Base-by-base conservation (phyloP, 2,797 vertebrate species). In the Oreochromis mossambicus region DNA sequence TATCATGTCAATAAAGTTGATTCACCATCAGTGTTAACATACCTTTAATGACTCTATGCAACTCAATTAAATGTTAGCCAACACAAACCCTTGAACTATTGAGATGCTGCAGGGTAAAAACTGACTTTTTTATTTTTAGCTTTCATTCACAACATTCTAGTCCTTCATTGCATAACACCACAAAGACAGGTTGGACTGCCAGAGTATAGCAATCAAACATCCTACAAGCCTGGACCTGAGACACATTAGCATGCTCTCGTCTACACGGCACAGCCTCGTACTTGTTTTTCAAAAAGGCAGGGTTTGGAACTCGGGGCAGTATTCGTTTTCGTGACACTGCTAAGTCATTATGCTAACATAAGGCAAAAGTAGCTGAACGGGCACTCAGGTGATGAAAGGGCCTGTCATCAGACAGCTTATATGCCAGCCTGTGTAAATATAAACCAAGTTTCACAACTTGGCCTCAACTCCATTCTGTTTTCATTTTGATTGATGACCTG, bases 161-260 rank as follows among this genome's bases (percentile, higher is more conserved):
- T 54, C 5, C 3, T 2, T 21, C 50, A 34, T 86, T 92, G 66
- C 78, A 19, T 43, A 81, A 86, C 38, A 75, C 26, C 46, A 4
- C 48, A 43, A 80, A 78, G 81, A 90, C 89, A 79, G 88, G 93
- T 93, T 77, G 2, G 38, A 88, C 90, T 8, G 68, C 86, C 19
- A 5, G 21, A 77, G 55, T 3, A 7, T 38, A 21, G 19, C 4
- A 7, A 87, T 84, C 51, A 79, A 78, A 87, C 78, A 82, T 38
- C 54, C 8, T 48, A 51, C 92, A 89, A 89, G 94, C 52, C 89
- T 84, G 77, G 86, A 84, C 91, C 81, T 92, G 92, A 88, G 70
- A 79, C 63, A 52, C 14, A 87, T 75, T 83, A 19, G 79, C 87
- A 77, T 48, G 79, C 61, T 50, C 12, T 32, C 83, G 29, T 79